Percentiles rank a stretch among this genome's conserved stretches.
phyloP scores from a whole-genome alignment of 2,888 invertebrate species.

The Amiota mariae region DNA sequence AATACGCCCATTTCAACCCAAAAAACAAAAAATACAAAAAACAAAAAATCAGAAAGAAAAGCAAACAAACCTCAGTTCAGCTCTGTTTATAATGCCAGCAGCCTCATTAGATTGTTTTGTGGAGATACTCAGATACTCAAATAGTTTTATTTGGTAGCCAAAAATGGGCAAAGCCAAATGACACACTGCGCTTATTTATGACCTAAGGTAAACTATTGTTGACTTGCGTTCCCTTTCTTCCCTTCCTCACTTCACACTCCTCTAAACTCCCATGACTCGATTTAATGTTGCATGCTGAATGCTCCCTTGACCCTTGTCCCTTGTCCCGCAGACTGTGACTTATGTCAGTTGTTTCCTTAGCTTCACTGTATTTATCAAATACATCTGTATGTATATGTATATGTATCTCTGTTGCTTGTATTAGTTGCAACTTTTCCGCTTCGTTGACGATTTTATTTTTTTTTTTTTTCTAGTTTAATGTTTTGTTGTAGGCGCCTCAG shows the following conservation, averaged over 20 bases:
- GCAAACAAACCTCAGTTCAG: neutral
- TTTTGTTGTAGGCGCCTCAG: constrained; percentile 14
- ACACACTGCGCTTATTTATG: constrained; percentile 49
- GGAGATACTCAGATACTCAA: too few relatives aligned
- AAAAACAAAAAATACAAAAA: too few relatives aligned
- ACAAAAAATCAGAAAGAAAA: constrained; percentile 1
- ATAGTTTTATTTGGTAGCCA: constrained; percentile 34
- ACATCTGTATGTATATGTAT: too few relatives aligned
- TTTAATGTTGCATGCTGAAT: constrained; percentile 36
- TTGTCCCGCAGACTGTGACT: constrained; percentile 34
- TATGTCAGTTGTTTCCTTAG: constrained; percentile 30
- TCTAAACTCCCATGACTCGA: constrained; percentile 12
- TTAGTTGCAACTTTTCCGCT: constrained; percentile 49
- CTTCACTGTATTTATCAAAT: constrained; percentile 9
- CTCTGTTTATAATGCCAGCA: constrained; percentile 6
- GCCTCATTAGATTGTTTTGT: constrained; percentile 21
- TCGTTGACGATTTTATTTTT: constrained; percentile 40
- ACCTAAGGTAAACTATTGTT: constrained; percentile 49
- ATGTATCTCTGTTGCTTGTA: neutral
- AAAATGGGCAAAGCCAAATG: constrained; percentile 47
- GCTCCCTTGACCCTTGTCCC: constrained; percentile 19
- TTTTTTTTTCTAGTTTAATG: neutral
- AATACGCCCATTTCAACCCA: too few relatives aligned
- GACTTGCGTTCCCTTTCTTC: constrained; percentile 38
- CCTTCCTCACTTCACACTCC: neutral